Percentiles rank a stretch among this genome's conserved stretches.
Conservation (phyloP, 2,888 invertebrate genomes). For the Pimpla rufipes region DNA sequence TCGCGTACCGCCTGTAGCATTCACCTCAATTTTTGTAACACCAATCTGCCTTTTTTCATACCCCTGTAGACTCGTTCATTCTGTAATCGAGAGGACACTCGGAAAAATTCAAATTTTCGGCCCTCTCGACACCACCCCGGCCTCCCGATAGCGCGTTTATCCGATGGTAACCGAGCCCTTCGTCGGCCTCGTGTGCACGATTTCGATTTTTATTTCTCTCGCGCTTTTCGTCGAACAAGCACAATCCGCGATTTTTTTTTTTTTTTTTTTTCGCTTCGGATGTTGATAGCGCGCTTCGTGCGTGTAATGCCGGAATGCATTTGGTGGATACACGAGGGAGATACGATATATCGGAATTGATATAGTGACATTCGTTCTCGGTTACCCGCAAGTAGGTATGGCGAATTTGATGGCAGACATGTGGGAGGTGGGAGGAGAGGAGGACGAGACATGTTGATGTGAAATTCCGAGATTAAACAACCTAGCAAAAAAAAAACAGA, state of each 20-base stretch:
- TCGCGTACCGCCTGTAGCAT: slow-evolving; percentile 34
- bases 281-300: neutral
- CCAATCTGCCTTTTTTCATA: slow-evolving; percentile 46
- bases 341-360: neutral
- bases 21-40: slow-evolving; percentile 43
- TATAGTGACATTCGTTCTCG: neutral
- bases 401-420: too few species aligned
- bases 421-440: too few species aligned
- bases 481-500: too few species aligned
- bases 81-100: slow-evolving; percentile 38
- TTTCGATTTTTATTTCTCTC: neutral
- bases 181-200: neutral
- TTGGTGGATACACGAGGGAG: neutral
- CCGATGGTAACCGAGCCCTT: slow-evolving; percentile 29
- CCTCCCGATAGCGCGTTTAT: slow-evolving; percentile 23
- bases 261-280: neutral
- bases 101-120: slow-evolving; percentile 51
- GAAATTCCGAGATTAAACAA: too few species aligned
- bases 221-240: neutral
- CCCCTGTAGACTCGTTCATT: neutral
- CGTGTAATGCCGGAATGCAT: neutral
- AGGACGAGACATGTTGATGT: too few species aligned
- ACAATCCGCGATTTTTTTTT: neutral
- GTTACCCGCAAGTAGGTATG: neutral
- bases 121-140: neutral